phyloP scores from a whole-genome alignment of 2,113 vertebrate species.

The Pelmatolapia mariae region DNA sequence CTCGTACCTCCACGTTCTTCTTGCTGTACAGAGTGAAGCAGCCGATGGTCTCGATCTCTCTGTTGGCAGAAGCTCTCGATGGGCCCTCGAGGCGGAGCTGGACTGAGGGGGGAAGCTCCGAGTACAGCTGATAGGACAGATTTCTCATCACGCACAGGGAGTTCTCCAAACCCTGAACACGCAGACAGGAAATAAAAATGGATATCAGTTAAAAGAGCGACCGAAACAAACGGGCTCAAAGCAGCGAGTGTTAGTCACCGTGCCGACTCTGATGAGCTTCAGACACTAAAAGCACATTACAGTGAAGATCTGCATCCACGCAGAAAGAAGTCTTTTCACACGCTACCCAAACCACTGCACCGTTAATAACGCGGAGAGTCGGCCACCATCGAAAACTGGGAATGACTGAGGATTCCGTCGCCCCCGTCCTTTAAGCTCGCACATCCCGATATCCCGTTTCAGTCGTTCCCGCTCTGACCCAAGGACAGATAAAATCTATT shows the following conservation, averaged over 20 bases:
- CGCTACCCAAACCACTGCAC: background rate
- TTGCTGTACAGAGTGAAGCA: conserved; percentile 89
- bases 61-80: conserved; percentile 50
- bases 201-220: background rate
- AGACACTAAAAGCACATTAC: background rate
- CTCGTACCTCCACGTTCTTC: conserved; percentile 76
- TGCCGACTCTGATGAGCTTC: background rate
- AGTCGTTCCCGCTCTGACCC: background rate
- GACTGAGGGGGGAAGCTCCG: conserved; percentile 83
- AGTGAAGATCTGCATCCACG: background rate
- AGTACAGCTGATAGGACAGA: conserved; percentile 92
- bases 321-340: background rate
- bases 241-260: background rate
- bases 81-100: conserved; percentile 84
- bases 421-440: background rate
- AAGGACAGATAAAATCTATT: background rate
- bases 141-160: conserved; percentile 89
- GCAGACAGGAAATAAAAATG: background rate
- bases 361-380: background rate
- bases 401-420: accelerated
- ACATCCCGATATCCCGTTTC: background rate
- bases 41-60: conserved; percentile 75
- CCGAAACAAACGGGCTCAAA: background rate
- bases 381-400: background rate
- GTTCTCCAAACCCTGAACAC: conserved; percentile 86